phyloP scores from a whole-genome alignment of 2,113 vertebrate species.

The Neolamprologus fasciatus region DNA sequence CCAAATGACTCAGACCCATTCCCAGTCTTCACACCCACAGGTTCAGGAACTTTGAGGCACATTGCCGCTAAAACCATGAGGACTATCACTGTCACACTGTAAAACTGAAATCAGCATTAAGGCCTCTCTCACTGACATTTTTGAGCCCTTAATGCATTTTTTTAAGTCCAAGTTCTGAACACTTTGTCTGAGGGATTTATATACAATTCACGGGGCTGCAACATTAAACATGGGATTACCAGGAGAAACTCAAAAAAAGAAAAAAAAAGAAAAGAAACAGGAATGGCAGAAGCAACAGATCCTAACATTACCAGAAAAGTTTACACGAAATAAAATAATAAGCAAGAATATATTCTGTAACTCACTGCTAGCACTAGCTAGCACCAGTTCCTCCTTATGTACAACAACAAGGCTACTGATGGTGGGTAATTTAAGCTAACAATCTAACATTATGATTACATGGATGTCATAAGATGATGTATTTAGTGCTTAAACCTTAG shows the following conservation, averaged over 20 bases:
- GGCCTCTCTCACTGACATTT: background rate
- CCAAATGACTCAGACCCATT: background rate
- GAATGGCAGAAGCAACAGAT: background rate
- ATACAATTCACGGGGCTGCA: background rate
- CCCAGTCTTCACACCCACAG: background rate
- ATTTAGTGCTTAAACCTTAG: background rate
- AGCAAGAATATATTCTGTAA: background rate
- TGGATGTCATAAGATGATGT: background rate
- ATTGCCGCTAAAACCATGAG: accelerated
- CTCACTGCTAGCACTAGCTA: background rate
- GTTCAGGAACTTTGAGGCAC: background rate
- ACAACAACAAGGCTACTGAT: background rate
- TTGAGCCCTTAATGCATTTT: background rate
- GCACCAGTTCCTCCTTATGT: background rate
- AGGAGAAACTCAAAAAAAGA: background rate
- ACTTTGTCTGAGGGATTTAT: background rate
- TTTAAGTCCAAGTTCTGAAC: background rate
- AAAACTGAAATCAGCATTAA: background rate
- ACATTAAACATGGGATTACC: background rate
- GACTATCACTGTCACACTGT: background rate
- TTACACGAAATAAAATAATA: background rate
- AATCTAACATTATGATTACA: background rate
- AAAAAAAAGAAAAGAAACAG: background rate
- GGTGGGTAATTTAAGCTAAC: background rate
- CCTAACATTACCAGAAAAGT: background rate